Conservation (phyloP, 2,113 vertebrate genomes). For the Neomonachus schauinslandi region DNA sequence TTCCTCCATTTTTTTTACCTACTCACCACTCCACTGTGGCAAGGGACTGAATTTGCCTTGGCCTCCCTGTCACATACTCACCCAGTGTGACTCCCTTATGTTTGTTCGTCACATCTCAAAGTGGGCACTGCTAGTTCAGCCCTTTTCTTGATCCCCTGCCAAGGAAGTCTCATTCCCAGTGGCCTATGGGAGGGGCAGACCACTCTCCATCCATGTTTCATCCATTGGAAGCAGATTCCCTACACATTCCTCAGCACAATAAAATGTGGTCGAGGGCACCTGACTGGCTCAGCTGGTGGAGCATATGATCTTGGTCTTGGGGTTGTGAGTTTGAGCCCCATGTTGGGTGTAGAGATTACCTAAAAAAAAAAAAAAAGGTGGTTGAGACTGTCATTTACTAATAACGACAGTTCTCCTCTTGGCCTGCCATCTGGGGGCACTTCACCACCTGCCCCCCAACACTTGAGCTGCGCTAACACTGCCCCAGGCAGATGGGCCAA, state of each 20-base stretch:
- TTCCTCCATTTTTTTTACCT: not conserved
- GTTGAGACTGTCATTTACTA: not conserved
- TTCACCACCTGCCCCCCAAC: not conserved
- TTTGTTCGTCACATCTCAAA: not conserved
- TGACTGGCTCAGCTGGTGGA: not conserved
- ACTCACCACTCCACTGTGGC: too few relatives aligned
- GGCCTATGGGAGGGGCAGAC: not conserved
- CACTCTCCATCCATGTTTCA: fast-evolving
- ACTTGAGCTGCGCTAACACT: not conserved
- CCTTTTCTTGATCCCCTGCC: not conserved
- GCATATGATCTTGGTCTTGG: not conserved
- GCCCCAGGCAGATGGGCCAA: not conserved
- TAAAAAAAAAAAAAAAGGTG: not conserved
- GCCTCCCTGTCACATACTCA: not conserved
- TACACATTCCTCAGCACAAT: not conserved
- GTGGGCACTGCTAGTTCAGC: not conserved
- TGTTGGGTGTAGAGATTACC: not conserved
- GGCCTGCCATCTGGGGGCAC: not conserved
- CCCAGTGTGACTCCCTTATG: not conserved
- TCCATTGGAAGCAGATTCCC: not conserved
- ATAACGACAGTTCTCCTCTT: not conserved
- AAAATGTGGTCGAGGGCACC: not conserved
- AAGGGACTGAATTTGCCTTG: fast-evolving
- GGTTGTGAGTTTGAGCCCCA: not conserved
- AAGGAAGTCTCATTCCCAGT: not conserved